phyloP scores from a whole-genome alignment of 1,140 invertebrate genomes.

The Solenopsis fugax region DNA sequence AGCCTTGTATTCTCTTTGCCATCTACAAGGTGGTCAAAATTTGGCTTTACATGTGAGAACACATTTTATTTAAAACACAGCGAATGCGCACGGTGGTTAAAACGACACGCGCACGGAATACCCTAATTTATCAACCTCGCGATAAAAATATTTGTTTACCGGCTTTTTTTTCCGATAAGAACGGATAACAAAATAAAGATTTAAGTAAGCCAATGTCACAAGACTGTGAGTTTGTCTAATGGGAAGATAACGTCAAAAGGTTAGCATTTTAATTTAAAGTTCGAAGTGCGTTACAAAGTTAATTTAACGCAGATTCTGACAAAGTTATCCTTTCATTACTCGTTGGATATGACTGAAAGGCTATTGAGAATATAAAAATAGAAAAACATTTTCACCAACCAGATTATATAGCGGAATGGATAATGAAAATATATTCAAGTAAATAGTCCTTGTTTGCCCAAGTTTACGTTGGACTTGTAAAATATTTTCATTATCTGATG shows the following conservation, averaged over 20 bases:
- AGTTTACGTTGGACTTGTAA: not conserved
- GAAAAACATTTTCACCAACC: conserved; percentile 32
- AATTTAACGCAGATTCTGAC: conserved; percentile 6
- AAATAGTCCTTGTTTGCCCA: not conserved
- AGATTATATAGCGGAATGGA: not conserved
- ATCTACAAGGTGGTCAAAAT: conserved; percentile 56
- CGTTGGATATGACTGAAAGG: not conserved
- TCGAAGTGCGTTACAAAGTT: not conserved
- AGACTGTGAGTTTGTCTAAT: not conserved
- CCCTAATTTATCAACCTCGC: not conserved
- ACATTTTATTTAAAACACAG: conserved; percentile 2
- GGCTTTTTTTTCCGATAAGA: not conserved
- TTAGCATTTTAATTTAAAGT: conserved; percentile 9
- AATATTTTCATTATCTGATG: conserved; percentile 48
- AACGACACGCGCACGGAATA: not conserved
- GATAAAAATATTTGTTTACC: conserved; percentile 20
- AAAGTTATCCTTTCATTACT: conserved; percentile 23
- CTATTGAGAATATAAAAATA: conserved; percentile 7
- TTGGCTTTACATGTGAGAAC: not conserved
- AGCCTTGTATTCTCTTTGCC: conserved; percentile 70
- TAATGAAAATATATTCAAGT: conserved; percentile 36
- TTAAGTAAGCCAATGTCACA: not conserved
- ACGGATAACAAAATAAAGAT: not conserved
- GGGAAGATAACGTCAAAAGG: not conserved
- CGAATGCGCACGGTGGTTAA: not conserved